phyloP scores from a whole-genome alignment of 1,140 invertebrate genomes.

The Apis mellifera region DNA sequence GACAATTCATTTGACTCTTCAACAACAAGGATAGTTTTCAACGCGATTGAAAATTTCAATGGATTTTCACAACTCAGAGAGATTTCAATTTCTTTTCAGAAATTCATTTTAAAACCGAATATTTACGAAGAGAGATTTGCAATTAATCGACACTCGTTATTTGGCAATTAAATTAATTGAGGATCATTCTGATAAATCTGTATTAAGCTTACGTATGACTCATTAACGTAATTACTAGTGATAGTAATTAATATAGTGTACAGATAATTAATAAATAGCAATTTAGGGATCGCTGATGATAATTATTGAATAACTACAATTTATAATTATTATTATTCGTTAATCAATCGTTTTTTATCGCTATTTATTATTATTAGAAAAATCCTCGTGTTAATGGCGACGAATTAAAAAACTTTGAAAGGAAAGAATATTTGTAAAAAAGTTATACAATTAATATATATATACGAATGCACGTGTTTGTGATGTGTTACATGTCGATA shows the following conservation, averaged over 20 bases:
- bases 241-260: background rate
- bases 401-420: background rate
- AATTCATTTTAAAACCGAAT: background rate
- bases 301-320: background rate
- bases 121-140: background rate
- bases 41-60: background rate
- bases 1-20: background rate
- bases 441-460: too few species aligned
- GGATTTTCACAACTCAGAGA: background rate
- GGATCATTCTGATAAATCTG: background rate
- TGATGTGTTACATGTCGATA: too few species aligned
- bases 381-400: background rate
- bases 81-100: background rate
- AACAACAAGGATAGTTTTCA: background rate
- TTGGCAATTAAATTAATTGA: conserved; percentile 20
- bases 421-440: too few species aligned
- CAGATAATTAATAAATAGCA: background rate
- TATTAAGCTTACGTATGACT: background rate
- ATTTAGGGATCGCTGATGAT: background rate
- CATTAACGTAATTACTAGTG: conserved; percentile 30
- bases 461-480: too few species aligned
- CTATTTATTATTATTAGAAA: background rate
- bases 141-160: background rate
- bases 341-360: conserved; percentile 13
- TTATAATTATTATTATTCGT: background rate